phyloP scores from a whole-genome alignment of 2,888 invertebrate species.

The Sipunculus nudus region DNA sequence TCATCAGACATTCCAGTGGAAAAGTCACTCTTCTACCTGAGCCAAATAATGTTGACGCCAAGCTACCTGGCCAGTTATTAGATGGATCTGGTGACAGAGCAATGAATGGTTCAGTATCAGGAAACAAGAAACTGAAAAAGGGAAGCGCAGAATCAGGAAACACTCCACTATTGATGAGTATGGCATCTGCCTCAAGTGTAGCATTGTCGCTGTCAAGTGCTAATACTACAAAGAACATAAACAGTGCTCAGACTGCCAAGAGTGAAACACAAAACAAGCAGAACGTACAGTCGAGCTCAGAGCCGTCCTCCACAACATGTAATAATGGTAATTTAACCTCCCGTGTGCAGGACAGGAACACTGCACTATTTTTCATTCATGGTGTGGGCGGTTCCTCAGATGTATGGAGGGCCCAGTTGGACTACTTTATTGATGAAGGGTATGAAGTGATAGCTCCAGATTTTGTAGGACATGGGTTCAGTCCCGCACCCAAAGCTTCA shows the following conservation, averaged over 20 bases:
- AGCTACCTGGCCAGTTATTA: background rate
- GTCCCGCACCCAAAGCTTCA: constrained; percentile 71
- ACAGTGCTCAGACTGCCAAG: too few species aligned
- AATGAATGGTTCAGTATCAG: too few species aligned
- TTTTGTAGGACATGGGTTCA: constrained; percentile 76
- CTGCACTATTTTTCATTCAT: constrained; percentile 73
- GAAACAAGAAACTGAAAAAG: too few species aligned
- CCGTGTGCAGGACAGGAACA: constrained; percentile 6
- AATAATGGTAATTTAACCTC: background rate
- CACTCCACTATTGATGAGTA: too few species aligned
- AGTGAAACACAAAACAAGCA: too few species aligned
- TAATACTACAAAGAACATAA: too few species aligned
- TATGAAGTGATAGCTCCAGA: constrained; percentile 76
- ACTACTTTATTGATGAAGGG: constrained; percentile 71
- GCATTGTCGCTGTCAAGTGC: too few species aligned
- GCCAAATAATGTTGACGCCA: background rate
- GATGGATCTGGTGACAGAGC: too few species aligned
- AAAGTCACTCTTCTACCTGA: too few species aligned
- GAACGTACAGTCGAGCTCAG: background rate
- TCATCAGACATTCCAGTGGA: too few species aligned
- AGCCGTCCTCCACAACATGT: background rate
- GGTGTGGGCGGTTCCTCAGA: constrained; percentile 76
- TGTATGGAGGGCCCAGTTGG: constrained; percentile 73
- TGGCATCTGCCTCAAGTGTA: too few species aligned
- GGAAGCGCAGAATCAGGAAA: too few species aligned